Percentiles rank a stretch among this genome's conserved stretches.
Evolutionary conservation across 2,113 vertebrate genomes (phyloP).

Genomic region (Lates calcarifer): DNA sequence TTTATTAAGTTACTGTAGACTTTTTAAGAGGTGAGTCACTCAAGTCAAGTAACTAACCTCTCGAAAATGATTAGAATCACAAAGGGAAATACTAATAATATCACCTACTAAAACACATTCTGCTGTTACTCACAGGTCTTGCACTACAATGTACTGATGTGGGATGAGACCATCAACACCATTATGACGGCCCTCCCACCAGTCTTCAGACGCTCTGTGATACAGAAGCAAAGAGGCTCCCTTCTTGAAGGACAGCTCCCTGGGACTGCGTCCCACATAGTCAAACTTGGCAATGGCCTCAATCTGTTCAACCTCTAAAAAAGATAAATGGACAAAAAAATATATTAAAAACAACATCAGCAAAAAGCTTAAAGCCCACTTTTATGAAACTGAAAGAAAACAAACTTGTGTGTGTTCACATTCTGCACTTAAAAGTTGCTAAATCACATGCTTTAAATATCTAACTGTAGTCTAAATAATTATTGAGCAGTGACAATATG

Average conservation of each 20-base stretch:
- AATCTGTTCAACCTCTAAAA: slow-evolving; percentile 96
- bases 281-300: slow-evolving; percentile 99
- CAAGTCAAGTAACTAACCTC: too few relatives aligned
- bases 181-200: slow-evolving; percentile 98
- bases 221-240: slow-evolving; percentile 96
- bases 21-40: background rate
- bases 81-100: background rate
- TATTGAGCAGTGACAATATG: too few relatives aligned
- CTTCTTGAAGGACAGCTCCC: slow-evolving; percentile 98
- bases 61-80: background rate
- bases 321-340: slow-evolving; percentile 8
- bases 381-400: too few relatives aligned
- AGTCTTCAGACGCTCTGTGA: slow-evolving; percentile 96
- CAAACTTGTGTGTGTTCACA: too few relatives aligned
- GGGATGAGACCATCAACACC: slow-evolving; percentile 98
- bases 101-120: background rate
- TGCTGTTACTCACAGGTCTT: slow-evolving; percentile 93
- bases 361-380: background rate
- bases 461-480: too few relatives aligned
- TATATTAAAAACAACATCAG: background rate
- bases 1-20: background rate
- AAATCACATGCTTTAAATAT: too few relatives aligned
- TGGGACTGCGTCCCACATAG: slow-evolving; percentile 92
- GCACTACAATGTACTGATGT: slow-evolving; percentile 99
- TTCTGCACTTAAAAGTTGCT: too few relatives aligned